Percentiles rank a stretch among this genome's conserved stretches.
Conservation (phyloP, 2,888 invertebrate species). For the Theodoxus fluviatilis region DNA sequence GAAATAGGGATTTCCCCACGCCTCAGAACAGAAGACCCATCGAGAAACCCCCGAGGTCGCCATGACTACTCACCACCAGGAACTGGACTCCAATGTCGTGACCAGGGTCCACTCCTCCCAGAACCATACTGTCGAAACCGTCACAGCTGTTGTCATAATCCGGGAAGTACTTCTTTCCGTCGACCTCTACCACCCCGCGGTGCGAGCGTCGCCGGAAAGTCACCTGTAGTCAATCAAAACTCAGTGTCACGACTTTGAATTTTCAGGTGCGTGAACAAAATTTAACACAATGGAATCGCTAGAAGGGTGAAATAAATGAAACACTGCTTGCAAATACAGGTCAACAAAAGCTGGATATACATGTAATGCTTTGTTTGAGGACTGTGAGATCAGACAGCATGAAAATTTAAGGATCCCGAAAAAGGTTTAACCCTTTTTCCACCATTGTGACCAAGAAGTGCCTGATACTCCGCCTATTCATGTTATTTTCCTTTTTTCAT, state of each 20-base stretch:
- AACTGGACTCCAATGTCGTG: constrained; percentile 25
- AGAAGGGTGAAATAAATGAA: not conserved
- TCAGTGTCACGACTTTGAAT: not conserved
- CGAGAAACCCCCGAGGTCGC: too few species aligned
- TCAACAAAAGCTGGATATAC: too few species aligned
- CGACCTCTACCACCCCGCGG: constrained; percentile 36
- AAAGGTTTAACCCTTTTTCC: too few species aligned
- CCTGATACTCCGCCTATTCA: too few species aligned
- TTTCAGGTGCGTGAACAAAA: not conserved
- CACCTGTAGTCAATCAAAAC: constrained; percentile 34
- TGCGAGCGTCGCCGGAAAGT: constrained; percentile 34
- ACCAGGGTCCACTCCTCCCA: constrained; percentile 36
- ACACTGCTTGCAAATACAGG: too few species aligned
- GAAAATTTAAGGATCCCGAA: too few species aligned
- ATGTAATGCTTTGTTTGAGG: too few species aligned
- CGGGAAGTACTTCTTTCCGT: constrained; percentile 38
- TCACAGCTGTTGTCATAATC: constrained; percentile 38
- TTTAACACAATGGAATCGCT: not conserved
- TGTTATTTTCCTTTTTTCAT: too few species aligned
- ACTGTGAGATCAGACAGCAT: too few species aligned
- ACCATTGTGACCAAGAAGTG: too few species aligned
- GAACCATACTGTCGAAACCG: constrained; percentile 30
- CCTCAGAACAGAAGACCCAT: too few species aligned
- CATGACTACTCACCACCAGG: constrained; percentile 20
- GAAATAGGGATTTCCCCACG: too few species aligned